Conservation (phyloP, 2,888 invertebrate genomes). For the Drosophila picticornis region DNA sequence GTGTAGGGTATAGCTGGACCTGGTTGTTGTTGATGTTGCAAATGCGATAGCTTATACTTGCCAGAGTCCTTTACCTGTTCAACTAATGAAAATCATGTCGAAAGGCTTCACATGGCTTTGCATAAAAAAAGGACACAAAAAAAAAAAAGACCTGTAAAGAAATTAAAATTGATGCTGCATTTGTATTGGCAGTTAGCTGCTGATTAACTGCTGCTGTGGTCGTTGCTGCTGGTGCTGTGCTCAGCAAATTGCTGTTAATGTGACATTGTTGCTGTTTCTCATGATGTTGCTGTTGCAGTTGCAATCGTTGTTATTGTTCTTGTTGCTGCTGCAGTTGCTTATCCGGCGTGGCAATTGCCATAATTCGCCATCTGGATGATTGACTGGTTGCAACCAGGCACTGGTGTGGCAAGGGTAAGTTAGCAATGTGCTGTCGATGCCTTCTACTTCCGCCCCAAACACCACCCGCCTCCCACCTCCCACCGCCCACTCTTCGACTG, state of each 20-base stretch:
- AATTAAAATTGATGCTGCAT: constrained; percentile 13
- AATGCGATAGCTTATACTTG: background rate
- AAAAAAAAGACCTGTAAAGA: background rate
- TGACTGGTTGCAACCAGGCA: constrained; percentile 49
- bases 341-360: constrained; percentile 45
- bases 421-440: constrained; percentile 18
- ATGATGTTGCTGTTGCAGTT: constrained; percentile 7
- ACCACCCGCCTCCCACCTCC: background rate
- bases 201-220: constrained; percentile 18
- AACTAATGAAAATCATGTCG: constrained; percentile 1
- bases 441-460: background rate
- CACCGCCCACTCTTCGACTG: constrained; percentile 6
- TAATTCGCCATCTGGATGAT: constrained; percentile 58
- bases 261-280: constrained; percentile 3
- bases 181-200: constrained; percentile 24
- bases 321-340: constrained; percentile 28
- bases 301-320: constrained; percentile 7
- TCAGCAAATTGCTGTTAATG: constrained; percentile 12
- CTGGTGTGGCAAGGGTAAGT: constrained; percentile 35
- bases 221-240: constrained; percentile 1
- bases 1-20: background rate
- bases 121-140: background rate
- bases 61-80: background rate
- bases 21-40: background rate
- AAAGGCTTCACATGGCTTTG: background rate